Conservation (phyloP, 2,113 vertebrate genomes). For the Clarias magur region DNA sequence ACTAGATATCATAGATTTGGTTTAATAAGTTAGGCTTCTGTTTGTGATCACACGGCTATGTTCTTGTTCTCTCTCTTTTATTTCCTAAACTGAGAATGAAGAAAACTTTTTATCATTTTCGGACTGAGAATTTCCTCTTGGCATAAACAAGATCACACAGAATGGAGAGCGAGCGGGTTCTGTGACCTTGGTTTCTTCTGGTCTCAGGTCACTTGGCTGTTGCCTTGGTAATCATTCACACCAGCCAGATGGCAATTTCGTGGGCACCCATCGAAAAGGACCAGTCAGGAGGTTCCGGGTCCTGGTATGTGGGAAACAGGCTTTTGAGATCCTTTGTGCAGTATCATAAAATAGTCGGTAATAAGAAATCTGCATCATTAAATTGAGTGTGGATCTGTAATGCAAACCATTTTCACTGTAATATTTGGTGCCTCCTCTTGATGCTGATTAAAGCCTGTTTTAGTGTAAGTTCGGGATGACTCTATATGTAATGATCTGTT, state of each 20-base stretch:
- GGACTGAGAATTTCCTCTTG: background rate
- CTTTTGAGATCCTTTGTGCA: constrained; percentile 46
- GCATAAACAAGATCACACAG: constrained; percentile 57
- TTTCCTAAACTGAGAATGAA: background rate
- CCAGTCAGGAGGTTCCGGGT: constrained; percentile 74
- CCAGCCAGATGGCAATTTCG: constrained; percentile 80
- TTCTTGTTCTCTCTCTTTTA: background rate
- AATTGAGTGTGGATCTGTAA: background rate
- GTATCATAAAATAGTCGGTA: background rate
- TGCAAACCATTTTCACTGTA: background rate
- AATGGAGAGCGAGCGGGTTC: constrained; percentile 69
- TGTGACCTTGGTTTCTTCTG: constrained; percentile 78
- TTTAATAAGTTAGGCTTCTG: background rate
- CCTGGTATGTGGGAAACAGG: constrained; percentile 57
- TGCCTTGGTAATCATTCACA: constrained; percentile 81
- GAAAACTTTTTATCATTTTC: background rate
- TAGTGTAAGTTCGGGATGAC: background rate
- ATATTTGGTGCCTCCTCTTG: constrained; percentile 8
- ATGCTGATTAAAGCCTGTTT: constrained; percentile 7
- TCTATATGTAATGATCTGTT: constrained; percentile 12
- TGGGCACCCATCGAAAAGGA: constrained; percentile 76
- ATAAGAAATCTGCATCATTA: background rate
- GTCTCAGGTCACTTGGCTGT: constrained; percentile 73
- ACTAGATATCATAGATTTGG: background rate
- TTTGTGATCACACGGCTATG: background rate